A percentile compares a stretch with the other conserved stretches of the same genome.
Conservation (phyloP, 2,113 vertebrate genomes). For the Sporophila hypoxantha region DNA sequence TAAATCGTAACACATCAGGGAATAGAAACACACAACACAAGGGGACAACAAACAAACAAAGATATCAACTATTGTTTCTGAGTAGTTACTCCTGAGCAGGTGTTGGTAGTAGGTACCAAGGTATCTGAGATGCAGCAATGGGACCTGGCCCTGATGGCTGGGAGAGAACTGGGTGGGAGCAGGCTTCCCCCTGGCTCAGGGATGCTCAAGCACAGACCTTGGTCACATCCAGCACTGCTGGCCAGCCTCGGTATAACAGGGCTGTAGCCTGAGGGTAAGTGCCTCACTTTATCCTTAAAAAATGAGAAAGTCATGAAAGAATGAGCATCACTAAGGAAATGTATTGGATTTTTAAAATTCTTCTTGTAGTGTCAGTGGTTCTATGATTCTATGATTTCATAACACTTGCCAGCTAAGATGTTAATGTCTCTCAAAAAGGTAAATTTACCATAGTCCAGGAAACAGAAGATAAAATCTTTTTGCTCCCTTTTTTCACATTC, state of each 20-base stretch:
- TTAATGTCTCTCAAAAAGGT: neutral
- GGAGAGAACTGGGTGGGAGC: neutral
- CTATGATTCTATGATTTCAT: neutral
- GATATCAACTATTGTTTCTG: neutral
- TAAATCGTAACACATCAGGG: neutral
- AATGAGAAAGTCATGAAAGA: neutral
- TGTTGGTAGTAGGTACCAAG: neutral
- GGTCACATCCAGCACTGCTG: rapidly evolving
- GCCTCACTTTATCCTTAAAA: neutral
- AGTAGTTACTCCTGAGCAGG: neutral
- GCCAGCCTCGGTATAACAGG: neutral
- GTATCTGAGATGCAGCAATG: rapidly evolving
- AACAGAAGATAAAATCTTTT: neutral
- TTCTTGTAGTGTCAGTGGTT: neutral
- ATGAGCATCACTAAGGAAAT: neutral
- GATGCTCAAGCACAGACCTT: neutral
- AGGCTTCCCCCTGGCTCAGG: neutral
- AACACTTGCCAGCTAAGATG: neutral
- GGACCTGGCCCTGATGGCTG: neutral
- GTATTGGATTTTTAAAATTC: neutral
- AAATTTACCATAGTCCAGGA: neutral
- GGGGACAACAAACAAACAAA: neutral
- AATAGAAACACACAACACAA: neutral
- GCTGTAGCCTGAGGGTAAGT: neutral
- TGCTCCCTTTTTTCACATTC: neutral